These are phyloP conservation scores for Nautilus pompilius DNA, from an alignment of 1,140 invertebrate species.

Conservation along the genomic window DNA sequence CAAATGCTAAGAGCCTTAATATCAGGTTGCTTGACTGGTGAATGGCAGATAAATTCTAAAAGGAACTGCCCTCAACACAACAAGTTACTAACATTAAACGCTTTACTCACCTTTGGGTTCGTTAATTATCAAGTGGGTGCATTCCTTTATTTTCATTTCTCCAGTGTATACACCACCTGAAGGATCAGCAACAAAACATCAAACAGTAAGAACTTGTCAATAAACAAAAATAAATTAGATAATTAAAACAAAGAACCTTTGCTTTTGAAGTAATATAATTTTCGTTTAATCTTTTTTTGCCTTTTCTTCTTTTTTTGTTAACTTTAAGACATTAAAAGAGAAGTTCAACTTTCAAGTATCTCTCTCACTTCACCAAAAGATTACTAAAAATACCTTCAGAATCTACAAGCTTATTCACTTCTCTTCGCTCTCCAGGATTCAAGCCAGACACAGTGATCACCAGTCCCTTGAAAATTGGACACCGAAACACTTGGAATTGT, in stretches of 20 bases:
- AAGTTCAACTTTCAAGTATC: background rate
- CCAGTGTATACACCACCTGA: conserved; percentile 58
- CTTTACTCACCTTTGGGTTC: conserved; percentile 63
- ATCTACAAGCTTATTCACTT: conserved; percentile 69
- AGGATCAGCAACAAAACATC: no score
- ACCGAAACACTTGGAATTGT: conserved; percentile 52
- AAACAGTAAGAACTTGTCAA: no score
- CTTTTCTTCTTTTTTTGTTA: background rate
- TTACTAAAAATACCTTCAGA: conserved; percentile 34
- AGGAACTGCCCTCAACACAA: no score
- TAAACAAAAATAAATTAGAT: background rate
- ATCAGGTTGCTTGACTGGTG: no score
- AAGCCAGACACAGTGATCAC: conserved; percentile 77
- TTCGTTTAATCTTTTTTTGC: no score
- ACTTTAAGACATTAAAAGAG: background rate
- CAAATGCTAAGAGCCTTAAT: no score
- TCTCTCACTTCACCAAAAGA: background rate
- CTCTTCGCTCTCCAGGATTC: conserved; percentile 64
- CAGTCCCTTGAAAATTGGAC: conserved; percentile 78
- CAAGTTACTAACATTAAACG: no score
- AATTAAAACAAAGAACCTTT: background rate
- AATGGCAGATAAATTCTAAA: no score
- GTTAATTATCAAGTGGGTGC: conserved; percentile 59
- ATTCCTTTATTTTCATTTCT: conserved; percentile 59
- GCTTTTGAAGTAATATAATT: no score